These are phyloP conservation scores for Therioaphis trifolii DNA, from an alignment of 2,888 invertebrate species.

Conservation along the genomic window DNA sequence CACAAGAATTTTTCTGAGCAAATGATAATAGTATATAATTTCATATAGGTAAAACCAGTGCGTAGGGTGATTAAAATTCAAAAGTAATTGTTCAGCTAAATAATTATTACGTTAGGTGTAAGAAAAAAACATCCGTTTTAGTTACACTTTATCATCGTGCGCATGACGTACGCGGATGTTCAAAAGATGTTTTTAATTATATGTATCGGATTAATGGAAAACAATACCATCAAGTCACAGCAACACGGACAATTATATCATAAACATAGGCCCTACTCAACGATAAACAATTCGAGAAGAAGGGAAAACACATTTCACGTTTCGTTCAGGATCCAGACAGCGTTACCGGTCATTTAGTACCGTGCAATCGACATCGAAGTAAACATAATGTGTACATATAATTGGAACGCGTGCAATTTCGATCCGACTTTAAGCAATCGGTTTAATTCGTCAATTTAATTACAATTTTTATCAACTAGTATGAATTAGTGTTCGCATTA, in stretches of 20 bases:
- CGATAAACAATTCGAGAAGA: conserved; percentile 25
- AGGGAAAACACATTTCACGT: conserved; percentile 40
- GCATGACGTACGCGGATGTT: background rate
- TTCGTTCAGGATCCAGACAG: background rate
- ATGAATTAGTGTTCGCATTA: conserved; percentile 2
- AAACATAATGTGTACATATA: conserved; percentile 24
- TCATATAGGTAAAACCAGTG: background rate
- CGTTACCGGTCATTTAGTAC: conserved; percentile 48
- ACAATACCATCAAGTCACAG: background rate
- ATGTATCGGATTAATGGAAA: background rate
- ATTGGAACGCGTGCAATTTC: background rate
- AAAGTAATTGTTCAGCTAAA: too few relatives aligned
- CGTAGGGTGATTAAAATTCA: background rate
- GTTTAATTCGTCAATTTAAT: background rate
- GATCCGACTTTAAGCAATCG: background rate
- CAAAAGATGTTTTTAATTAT: background rate
- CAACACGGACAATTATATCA: background rate
- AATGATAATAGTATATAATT: background rate
- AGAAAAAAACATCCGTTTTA: too few relatives aligned
- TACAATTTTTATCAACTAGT: background rate
- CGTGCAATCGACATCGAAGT: conserved; percentile 34
- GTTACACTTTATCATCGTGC: too few relatives aligned
- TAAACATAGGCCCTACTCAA: conserved; percentile 25
- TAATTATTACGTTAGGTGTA: too few relatives aligned
- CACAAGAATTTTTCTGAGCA: too few relatives aligned